Percentiles rank a stretch among this genome's conserved stretches.
phyloP scores from a whole-genome alignment of 2,113 vertebrate genomes.

The Rutilus rutilus region DNA sequence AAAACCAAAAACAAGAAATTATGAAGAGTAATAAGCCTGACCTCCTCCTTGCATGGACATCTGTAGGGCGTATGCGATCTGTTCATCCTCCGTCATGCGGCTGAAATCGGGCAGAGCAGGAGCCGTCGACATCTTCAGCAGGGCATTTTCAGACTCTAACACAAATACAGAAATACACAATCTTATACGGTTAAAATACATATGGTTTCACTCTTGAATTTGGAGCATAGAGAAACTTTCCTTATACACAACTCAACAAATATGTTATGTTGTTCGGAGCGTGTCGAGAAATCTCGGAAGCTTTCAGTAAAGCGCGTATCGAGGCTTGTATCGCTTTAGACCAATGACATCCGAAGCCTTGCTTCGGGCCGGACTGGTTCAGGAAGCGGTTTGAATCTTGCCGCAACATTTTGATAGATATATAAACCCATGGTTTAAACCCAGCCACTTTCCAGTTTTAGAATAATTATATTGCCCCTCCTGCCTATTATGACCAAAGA shows the following conservation, averaged over 20 bases:
- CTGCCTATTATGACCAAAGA: too few relatives aligned
- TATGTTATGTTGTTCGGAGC: too few relatives aligned
- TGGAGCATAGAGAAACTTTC: not conserved
- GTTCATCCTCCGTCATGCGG: conserved; percentile 97
- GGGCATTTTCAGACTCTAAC: conserved; percentile 86
- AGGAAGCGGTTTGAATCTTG: too few relatives aligned
- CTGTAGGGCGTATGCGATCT: conserved; percentile 98
- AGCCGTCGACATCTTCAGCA: conserved; percentile 93
- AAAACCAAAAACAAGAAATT: not conserved
- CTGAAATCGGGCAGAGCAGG: conserved; percentile 92
- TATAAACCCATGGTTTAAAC: too few relatives aligned
- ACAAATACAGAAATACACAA: not conserved
- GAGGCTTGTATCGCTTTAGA: too few relatives aligned
- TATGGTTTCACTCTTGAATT: not conserved
- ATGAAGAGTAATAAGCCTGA: conserved; percentile 27
- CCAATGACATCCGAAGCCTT: too few relatives aligned
- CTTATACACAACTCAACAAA: not conserved
- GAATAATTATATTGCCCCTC: too few relatives aligned
- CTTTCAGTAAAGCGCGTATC: too few relatives aligned
- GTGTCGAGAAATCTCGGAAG: too few relatives aligned
- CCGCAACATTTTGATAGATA: too few relatives aligned
- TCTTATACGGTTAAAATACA: not conserved
- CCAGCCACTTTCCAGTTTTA: too few relatives aligned
- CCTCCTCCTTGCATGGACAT: conserved; percentile 91
- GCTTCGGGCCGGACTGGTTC: too few relatives aligned